These are phyloP conservation scores for Tipula helvola DNA, from an alignment of 2,888 invertebrate genomes.

Conservation along the genomic window DNA sequence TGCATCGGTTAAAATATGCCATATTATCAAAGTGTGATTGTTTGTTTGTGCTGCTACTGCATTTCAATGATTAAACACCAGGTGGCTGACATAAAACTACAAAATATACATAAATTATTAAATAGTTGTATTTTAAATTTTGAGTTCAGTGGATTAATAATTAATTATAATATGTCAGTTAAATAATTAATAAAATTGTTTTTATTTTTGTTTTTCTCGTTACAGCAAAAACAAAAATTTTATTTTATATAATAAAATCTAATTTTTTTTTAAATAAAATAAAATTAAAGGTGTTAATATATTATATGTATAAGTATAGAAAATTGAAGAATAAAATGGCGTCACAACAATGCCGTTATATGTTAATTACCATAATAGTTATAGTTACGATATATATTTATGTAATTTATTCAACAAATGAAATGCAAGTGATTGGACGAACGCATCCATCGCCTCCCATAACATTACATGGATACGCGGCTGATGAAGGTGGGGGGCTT, in stretches of 20 bases:
- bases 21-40: background rate
- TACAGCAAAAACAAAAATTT: background rate
- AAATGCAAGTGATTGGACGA: slow-evolving; percentile 5
- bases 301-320: background rate
- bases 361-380: slow-evolving; percentile 32
- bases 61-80: background rate
- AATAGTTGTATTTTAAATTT: background rate
- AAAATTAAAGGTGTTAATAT: slow-evolving; percentile 6
- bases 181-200: background rate
- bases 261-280: slow-evolving; percentile 5
- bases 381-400: slow-evolving; percentile 38
- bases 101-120: background rate
- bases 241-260: background rate
- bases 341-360: slow-evolving; percentile 34
- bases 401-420: slow-evolving; percentile 17
- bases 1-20: background rate
- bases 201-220: background rate
- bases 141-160: background rate
- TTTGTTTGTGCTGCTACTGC: background rate
- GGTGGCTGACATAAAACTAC: background rate
- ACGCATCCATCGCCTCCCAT: slow-evolving; percentile 23
- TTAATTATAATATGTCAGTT: background rate
- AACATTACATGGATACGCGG: slow-evolving; percentile 16
- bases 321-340: slow-evolving; percentile 16
- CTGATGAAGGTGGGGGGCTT: slow-evolving; percentile 17